Evolutionary conservation across 2,797 vertebrate species (phyloP), one percentile per base, ranked within the genome.

Genomic region (Coreius guichenoti): DNA sequence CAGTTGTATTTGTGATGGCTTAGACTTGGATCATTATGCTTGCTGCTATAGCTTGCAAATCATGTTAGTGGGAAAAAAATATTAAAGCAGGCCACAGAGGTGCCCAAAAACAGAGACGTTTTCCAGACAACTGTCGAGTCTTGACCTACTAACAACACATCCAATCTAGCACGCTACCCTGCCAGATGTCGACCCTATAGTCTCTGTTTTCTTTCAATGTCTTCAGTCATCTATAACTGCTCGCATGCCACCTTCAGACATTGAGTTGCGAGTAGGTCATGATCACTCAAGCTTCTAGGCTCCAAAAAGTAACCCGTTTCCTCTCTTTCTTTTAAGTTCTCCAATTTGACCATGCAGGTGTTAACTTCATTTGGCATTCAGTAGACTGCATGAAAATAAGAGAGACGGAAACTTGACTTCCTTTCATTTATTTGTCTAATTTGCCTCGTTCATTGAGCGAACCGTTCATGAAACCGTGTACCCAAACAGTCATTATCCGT

Each of bases 401-500:
- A 90, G 86, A 92, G 89, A 84, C n/a, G 84, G 90, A 92, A 95
- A 95, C 91, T 92, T 84, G 88, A 88, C 94, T 96, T 95, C 94
- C 93, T 94, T 93, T 94, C 90, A 74, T 91, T 93, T 91, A 83
- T 90, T 88, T 86, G 17, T 91, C 89, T 90, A 89, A 90, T 65
- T 86, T 91, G 91, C 88, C 91, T 79, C 58, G 65, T 88, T 92
- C 93, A 90, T 87, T 81, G 92, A 94, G 92, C 91, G 89, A 95
- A 95, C 56, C 4, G 11, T 61, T 14, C 58, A 29, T 14, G 94
- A 96, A 96, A 91, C 88, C 89, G 88, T 89, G 89, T 92, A 89
- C 92, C 90, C 91, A 94, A 93, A 88, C 95, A 94, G 94, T 95
- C 94, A 95, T 96, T 95, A 95, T 93, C 94, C 61, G 81, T 87